These are phyloP conservation scores for Amphiduros pacificus DNA, from an alignment of 2,888 invertebrate genomes.

Conservation along the genomic window DNA sequence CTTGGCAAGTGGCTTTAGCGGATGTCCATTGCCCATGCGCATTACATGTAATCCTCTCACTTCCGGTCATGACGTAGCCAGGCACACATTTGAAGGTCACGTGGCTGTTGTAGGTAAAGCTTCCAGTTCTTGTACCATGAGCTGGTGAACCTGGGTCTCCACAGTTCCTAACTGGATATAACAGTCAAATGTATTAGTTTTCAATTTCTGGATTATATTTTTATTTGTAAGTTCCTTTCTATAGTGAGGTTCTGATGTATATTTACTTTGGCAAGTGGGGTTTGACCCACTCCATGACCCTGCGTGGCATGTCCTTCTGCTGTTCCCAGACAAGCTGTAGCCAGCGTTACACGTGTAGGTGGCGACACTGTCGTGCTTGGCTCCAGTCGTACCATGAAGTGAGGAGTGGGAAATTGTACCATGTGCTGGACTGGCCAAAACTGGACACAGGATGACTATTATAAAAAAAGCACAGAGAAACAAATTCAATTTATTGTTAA, in stretches of 20 bases:
- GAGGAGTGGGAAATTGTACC: background rate
- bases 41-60: background rate
- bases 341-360: constrained; percentile 1
- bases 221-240: too few species aligned
- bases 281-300: too few species aligned
- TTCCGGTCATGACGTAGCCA: background rate
- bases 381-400: too few species aligned
- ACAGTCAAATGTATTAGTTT: too few species aligned
- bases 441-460: background rate
- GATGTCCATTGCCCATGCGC: background rate
- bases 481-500: too few species aligned
- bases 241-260: too few species aligned
- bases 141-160: background rate
- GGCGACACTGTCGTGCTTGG: too few species aligned
- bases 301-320: background rate
- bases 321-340: background rate
- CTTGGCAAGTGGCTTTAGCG: background rate
- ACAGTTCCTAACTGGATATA: background rate
- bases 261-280: too few species aligned
- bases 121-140: background rate
- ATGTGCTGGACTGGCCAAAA: background rate
- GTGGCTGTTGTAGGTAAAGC: background rate
- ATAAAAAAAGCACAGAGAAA: too few species aligned
- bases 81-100: background rate
- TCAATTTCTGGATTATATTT: too few species aligned